Base-by-base conservation (phyloP, 2,113 vertebrate genomes). In the Trinectes maculatus region DNA sequence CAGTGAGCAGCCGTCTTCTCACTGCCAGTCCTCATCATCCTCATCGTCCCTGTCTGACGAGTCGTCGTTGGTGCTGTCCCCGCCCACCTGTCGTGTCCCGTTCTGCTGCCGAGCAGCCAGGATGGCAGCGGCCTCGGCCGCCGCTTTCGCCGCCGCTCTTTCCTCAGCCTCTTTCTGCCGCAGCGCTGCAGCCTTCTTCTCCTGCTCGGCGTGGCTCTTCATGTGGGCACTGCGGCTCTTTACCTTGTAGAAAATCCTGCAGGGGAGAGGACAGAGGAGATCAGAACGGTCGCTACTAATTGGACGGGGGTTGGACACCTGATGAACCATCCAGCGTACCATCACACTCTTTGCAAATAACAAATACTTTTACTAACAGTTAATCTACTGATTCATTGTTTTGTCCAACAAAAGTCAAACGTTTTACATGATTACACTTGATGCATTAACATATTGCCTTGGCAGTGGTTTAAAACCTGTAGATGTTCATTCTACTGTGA, bases 201-300 rank as follows among this genome's bases (percentile, higher is more conserved):
- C 98, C 90, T 98, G 96, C 89, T 98, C 98, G 0, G 97, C 94
- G 0, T 99, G 98, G 86, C 98, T 99, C 84, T 99, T 99, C 98
- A 99, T 99, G 92, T 99, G 98, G 1, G 97, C 98, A 0, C 98
- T 99, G 77, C 98, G 96, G 85, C 98, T 99, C 92, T 99, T 99
- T 88, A 99, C 98, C 87, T 99, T 99, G 89, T 79, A 95, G 91
- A 99, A 99, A 61, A 99, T 88, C 91, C 98, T 97, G 77, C 0
- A 1, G 56, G 54, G 5, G 8, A n/a, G 9, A 47, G 1, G 2
- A 10, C 7, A 5, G 37, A 51, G 10, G 26, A 22, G 39, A 47
- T 78, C 33, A 74, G 25, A 48, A 10, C 34, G 11, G 22, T 11
- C n/a, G n/a, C n/a, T n/a, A n/a, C n/a, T n/a, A n/a, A n/a, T n/a